These are phyloP conservation scores for Ancistrus triradiatus DNA, from an alignment of 2,113 vertebrate genomes.

Conservation along the genomic window DNA sequence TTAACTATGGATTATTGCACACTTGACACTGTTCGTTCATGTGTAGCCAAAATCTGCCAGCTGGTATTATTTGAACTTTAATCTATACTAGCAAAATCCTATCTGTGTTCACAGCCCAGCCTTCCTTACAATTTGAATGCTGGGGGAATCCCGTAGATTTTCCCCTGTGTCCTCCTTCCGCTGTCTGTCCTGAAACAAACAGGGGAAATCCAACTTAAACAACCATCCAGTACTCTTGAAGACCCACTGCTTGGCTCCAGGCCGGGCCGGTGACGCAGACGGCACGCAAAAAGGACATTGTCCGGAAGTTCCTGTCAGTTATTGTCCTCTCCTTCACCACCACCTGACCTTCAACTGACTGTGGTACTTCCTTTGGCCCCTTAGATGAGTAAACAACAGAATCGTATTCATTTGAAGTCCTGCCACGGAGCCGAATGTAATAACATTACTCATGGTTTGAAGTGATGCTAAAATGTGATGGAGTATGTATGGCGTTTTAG, in stretches of 20 bases:
- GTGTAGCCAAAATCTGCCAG: too few relatives aligned
- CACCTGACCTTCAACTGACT: constrained; percentile 63
- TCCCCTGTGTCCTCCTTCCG: constrained; percentile 32
- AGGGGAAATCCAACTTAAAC: constrained; percentile 45
- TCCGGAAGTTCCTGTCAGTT: constrained; percentile 68
- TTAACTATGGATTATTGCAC: too few relatives aligned
- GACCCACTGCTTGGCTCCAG: constrained; percentile 36
- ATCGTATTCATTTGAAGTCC: constrained; percentile 58
- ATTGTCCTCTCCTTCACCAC: constrained; percentile 58
- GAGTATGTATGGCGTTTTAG: constrained; percentile 31
- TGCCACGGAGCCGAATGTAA: constrained; percentile 56
- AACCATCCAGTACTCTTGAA: constrained; percentile 23
- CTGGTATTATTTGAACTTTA: too few relatives aligned
- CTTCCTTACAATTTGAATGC: constrained; percentile 4
- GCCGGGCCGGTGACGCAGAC: constrained; percentile 43
- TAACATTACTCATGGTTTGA: constrained; percentile 60
- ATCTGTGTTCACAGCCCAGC: not conserved
- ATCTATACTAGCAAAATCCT: constrained; percentile 1
- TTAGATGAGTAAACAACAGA: constrained; percentile 62
- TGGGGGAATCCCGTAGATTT: constrained; percentile 25
- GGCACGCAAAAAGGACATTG: constrained; percentile 65
- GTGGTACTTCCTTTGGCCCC: constrained; percentile 47
- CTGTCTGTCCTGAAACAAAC: constrained; percentile 39
- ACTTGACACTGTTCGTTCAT: too few relatives aligned
- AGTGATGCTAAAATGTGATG: constrained; percentile 57